A percentile compares a stretch with the other conserved stretches of the same genome.
phyloP scores from a whole-genome alignment of 2,113 vertebrate species.

The Cyanocitta stelleri region DNA sequence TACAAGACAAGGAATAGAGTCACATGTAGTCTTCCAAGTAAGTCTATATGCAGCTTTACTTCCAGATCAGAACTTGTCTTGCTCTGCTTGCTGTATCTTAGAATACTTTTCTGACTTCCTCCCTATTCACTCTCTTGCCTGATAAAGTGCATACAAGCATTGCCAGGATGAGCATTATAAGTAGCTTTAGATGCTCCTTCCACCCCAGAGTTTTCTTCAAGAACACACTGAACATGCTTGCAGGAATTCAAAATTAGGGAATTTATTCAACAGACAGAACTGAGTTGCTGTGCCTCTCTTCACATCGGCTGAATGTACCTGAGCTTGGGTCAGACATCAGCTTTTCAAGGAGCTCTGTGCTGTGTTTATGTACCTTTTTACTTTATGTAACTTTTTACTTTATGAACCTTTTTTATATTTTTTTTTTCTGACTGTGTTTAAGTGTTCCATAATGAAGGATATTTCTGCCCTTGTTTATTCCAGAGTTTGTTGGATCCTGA shows the following conservation, averaged over 20 bases:
- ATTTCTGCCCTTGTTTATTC: background rate
- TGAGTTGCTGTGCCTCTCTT: background rate
- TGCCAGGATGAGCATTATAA: background rate
- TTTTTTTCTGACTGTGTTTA: background rate
- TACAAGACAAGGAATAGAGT: background rate
- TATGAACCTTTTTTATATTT: background rate
- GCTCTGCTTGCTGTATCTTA: background rate
- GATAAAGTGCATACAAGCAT: background rate
- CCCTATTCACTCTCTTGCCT: background rate
- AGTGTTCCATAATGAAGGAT: background rate
- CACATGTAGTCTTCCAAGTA: background rate
- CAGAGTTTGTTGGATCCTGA: background rate
- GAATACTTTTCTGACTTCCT: background rate
- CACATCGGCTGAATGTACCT: background rate
- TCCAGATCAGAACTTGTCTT: background rate
- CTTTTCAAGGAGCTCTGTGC: background rate
- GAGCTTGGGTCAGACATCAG: background rate
- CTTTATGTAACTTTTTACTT: background rate
- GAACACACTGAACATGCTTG: background rate
- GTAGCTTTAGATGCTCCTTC: background rate
- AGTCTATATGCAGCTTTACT: background rate
- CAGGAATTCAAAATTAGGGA: background rate
- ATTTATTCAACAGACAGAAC: background rate
- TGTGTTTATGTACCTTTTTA: background rate
- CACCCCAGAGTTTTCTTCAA: background rate